Percentiles rank a stretch among this genome's conserved stretches.
These are phyloP conservation scores for Hycleus phaleratus DNA, from an alignment of 1,140 invertebrate species.

Conservation along the genomic window DNA sequence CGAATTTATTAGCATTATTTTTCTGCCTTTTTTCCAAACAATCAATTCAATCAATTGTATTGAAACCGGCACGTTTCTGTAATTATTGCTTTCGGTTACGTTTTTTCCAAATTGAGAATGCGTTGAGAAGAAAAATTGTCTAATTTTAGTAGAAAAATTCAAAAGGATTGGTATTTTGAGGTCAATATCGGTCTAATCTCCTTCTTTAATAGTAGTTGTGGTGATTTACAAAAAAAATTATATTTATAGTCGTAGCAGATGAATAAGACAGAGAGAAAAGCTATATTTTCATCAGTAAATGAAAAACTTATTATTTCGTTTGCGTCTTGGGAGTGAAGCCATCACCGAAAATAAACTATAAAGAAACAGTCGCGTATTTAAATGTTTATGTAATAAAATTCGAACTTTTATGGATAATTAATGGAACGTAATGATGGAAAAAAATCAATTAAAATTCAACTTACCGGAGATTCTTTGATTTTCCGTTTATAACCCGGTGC, in stretches of 20 bases:
- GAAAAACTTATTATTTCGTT: not conserved
- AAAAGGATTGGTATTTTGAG: no score
- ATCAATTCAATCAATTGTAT: not conserved
- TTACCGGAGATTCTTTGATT: slow-evolving; percentile 5
- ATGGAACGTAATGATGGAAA: not conserved
- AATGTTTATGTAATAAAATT: slow-evolving; percentile 6
- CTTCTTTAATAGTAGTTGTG: no score
- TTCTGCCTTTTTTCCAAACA: not conserved
- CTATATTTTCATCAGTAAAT: no score
- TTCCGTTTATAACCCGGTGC: slow-evolving; percentile 25
- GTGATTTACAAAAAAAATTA: no score
- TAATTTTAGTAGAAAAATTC: no score
- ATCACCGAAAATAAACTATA: slow-evolving; percentile 17
- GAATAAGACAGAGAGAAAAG: no score
- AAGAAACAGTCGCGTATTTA: slow-evolving; percentile 6
- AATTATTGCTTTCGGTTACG: not conserved
- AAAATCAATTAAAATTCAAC: slow-evolving; percentile 1
- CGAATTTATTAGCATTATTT: no score
- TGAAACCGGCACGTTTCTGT: not conserved
- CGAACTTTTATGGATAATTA: not conserved
- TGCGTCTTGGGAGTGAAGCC: slow-evolving; percentile 9
- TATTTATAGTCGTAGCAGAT: no score
- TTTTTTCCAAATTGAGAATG: no score
- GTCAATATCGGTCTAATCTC: no score
- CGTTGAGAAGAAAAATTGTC: no score